Conservation (phyloP, 2,888 invertebrate species). For the Eupithecia tripunctaria region DNA sequence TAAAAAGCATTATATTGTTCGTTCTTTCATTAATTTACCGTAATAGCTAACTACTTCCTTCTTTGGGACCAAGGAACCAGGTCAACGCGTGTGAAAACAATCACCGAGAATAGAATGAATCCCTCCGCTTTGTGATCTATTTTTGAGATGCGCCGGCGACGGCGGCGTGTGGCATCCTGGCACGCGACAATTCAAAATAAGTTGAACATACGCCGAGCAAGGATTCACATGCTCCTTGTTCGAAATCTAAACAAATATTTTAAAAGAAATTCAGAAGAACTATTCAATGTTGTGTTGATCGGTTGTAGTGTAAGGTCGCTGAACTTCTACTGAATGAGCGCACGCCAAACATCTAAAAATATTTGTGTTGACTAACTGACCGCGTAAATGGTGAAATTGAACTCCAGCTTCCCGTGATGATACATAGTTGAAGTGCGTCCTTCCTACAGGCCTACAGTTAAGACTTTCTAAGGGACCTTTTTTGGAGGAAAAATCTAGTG, state of each 20-base stretch:
- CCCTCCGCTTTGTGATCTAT: slow-evolving; percentile 73
- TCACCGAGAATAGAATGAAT: slow-evolving; percentile 67
- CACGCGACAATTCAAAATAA: slow-evolving; percentile 66
- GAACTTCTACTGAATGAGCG: slow-evolving; percentile 57
- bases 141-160: slow-evolving; percentile 59
- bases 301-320: slow-evolving; percentile 52
- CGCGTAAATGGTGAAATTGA: slow-evolving; percentile 68
- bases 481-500: neutral
- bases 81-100: slow-evolving; percentile 56
- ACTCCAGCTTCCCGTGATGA: slow-evolving; percentile 69
- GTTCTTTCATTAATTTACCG: neutral
- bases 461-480: neutral
- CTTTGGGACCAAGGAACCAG: slow-evolving; percentile 45
- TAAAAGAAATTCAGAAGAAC: neutral
- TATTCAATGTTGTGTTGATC: slow-evolving; percentile 5
- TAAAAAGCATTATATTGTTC: too few species aligned
- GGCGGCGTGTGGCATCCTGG: slow-evolving; percentile 38
- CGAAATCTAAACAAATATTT: neutral
- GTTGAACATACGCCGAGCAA: slow-evolving; percentile 47
- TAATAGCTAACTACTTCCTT: neutral
- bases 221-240: slow-evolving; percentile 8
- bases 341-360: slow-evolving; percentile 74
- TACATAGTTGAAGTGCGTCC: slow-evolving; percentile 38
- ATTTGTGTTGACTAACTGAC: slow-evolving; percentile 76
- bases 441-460: slow-evolving; percentile 15